Base-by-base conservation (phyloP, 2,888 invertebrate genomes). In the Lamproptera curius region DNA sequence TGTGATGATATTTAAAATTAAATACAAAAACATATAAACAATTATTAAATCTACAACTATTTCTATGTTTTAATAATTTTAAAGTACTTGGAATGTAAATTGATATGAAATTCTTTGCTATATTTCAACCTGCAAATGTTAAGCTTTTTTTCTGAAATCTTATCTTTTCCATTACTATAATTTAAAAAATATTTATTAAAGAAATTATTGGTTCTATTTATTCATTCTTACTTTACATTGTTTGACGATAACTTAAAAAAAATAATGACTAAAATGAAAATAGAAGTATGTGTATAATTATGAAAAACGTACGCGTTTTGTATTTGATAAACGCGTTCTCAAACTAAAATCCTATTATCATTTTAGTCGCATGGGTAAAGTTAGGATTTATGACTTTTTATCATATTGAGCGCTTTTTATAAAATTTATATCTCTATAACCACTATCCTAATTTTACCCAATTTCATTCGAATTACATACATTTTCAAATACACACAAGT, bases 261-360 rank as follows among this genome's bases (percentile, higher is more conserved):
- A 47, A 46, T 55, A 57, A 51, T 67, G 85, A 85, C 76, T 85
- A 77, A 85, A 86, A 85, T 84, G 85, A 86, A 79, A 85, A 86
- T 85, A 86, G 85, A 86, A 86, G 75, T 74, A 58, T 52, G n/a
- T n/a, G n/a, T n/a, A n/a, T n/a, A n/a, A 35, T 42, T 52, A 48
- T 63, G 55, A 61, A 42, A 43, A 20, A 37, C 50, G 34, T 14
- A 39, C 26, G 44, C 38, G 31, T 41, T 50, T 40, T 28, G 23
- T 34, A 35, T 8, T 35, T 9, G 37, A 13, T 9, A 43, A 43
- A 43, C 28, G 14, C 26, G 20, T 37, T 9, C 39, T 33, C 42
- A 31, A 28, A 51, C 67, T 70, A 66, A 51, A 73, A 75, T 85
- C 85, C 85, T 86, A 85, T 86, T 86, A 68, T 80, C 84, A 83